A percentile compares a stretch with the other conserved stretches of the same genome.
Evolutionary conservation across 1,140 invertebrate genomes (phyloP).

Genomic region (Pogonus chalceus): DNA sequence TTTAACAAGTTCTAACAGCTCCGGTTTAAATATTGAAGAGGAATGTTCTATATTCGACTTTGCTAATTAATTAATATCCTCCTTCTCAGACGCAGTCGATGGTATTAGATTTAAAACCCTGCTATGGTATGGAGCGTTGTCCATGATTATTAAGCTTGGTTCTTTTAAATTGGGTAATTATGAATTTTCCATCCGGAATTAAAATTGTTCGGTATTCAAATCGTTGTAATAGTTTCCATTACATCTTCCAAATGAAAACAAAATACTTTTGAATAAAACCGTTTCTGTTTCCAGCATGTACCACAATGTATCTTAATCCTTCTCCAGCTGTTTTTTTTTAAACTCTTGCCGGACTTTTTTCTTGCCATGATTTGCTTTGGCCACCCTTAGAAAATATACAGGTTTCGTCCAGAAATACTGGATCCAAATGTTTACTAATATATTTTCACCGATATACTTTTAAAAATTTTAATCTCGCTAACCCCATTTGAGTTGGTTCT

Average conservation of each 20-base stretch:
- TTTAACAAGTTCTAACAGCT: neutral
- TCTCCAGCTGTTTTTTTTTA: neutral
- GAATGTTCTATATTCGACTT: neutral
- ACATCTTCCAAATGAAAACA: neutral
- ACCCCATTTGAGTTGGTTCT: neutral
- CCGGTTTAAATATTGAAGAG: neutral
- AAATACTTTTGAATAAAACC: neutral
- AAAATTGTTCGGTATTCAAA: neutral
- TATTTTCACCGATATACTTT: neutral
- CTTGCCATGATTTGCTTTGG: neutral
- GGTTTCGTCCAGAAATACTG: constrained; percentile 2
- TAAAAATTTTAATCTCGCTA: neutral
- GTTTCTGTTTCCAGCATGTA: neutral
- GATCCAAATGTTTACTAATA: too few species aligned
- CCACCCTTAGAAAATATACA: neutral
- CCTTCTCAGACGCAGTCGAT: neutral
- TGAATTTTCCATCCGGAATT: neutral
- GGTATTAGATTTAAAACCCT: neutral
- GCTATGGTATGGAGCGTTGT: neutral
- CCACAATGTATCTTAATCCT: neutral
- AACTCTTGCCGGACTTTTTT: neutral
- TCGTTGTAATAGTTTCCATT: neutral
- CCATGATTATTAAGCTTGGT: neutral
- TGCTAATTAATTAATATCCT: neutral
- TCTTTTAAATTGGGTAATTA: neutral